Evolutionary conservation across 2,888 invertebrate species (phyloP).

Genomic region (Trichopoda pennipes): DNA sequence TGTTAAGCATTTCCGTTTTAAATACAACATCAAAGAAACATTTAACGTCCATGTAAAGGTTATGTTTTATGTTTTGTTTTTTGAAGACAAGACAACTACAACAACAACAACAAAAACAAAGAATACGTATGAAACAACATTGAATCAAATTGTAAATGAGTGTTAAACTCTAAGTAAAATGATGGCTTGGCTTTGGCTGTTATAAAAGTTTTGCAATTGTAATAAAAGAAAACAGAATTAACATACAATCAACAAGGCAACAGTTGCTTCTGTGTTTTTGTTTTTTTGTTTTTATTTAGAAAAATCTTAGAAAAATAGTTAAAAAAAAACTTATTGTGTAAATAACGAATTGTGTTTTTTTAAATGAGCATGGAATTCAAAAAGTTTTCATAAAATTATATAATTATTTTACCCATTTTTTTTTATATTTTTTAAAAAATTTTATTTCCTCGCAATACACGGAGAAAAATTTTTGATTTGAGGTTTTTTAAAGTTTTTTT

Average conservation of each 20-base stretch:
- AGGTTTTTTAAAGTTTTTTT: no score
- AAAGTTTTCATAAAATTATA: no score
- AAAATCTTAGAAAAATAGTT: background rate
- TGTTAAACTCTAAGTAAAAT: background rate
- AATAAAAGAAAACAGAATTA: slow-evolving; percentile 42
- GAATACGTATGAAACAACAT: slow-evolving; percentile 10
- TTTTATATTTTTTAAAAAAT: no score
- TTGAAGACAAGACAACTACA: slow-evolving; percentile 23
- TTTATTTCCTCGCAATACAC: no score
- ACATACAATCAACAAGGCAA: slow-evolving; percentile 57
- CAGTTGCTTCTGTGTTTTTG: background rate
- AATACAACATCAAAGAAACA: slow-evolving; percentile 21
- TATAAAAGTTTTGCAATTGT: slow-evolving; percentile 29
- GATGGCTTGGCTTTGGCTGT: slow-evolving; percentile 68
- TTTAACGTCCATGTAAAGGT: slow-evolving; percentile 66
- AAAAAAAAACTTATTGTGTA: slow-evolving; percentile 33
- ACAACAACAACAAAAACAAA: background rate
- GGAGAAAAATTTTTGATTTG: no score
- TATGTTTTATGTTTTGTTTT: slow-evolving; percentile 39
- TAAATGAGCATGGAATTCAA: no score
- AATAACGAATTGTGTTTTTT: slow-evolving; percentile 26
- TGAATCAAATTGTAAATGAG: slow-evolving; percentile 12
- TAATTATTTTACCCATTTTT: no score
- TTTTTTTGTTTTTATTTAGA: background rate
- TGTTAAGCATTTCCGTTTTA: slow-evolving; percentile 61